These are phyloP conservation scores for Pristiophorus japonicus DNA, from an alignment of 2,113 vertebrate species.

Conservation along the genomic window DNA sequence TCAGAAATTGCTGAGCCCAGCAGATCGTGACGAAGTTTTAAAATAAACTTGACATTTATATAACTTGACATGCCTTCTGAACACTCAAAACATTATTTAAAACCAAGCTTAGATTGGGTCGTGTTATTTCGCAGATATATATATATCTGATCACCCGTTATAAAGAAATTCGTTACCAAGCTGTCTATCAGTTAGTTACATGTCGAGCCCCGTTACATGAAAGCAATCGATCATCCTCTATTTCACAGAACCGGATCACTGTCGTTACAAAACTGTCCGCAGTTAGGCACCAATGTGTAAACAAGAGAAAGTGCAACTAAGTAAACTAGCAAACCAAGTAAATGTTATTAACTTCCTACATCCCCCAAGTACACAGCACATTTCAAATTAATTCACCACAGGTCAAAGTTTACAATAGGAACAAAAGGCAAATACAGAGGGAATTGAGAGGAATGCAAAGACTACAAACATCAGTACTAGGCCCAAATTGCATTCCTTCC, in stretches of 20 bases:
- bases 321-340: neutral
- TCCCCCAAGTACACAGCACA: neutral
- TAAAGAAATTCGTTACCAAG: neutral
- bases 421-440: slow-evolving; percentile 41
- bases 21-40: neutral
- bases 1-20: neutral
- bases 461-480: slow-evolving; percentile 46
- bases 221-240: neutral
- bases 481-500: slow-evolving; percentile 42
- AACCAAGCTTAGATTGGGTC: neutral
- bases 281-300: neutral
- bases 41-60: neutral
- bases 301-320: neutral
- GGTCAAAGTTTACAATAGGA: slow-evolving; percentile 46
- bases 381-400: slow-evolving; percentile 38
- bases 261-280: neutral
- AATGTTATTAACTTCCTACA: neutral
- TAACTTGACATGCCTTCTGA: neutral
- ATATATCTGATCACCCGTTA: too few species aligned
- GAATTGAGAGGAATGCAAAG: slow-evolving; percentile 46
- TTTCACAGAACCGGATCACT: neutral
- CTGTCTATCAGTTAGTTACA: neutral
- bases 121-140: neutral
- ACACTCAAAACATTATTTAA: neutral
- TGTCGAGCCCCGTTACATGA: neutral